A percentile compares a stretch with the other conserved stretches of the same genome.
phyloP scores from a whole-genome alignment of 2,797 vertebrate species.

The Euthynnus affinis region DNA sequence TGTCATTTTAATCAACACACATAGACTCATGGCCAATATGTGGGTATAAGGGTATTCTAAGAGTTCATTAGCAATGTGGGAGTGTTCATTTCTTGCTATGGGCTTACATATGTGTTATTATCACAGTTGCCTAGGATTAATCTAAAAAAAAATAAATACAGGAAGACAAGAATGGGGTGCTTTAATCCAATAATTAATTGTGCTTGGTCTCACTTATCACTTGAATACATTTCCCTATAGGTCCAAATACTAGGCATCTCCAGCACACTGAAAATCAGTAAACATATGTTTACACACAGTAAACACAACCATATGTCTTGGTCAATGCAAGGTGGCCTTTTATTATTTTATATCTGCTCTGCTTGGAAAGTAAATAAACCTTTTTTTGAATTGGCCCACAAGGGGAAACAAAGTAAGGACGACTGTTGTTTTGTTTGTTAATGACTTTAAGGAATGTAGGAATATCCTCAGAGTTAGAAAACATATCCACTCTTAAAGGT shows the following conservation, averaged over 20 bases:
- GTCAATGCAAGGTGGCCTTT: constrained; percentile 54
- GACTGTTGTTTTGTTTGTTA: constrained; percentile 67
- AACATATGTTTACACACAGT: constrained; percentile 61
- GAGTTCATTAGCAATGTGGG: constrained; percentile 39
- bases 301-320: constrained; percentile 45
- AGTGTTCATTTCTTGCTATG: constrained; percentile 38
- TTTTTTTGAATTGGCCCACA: constrained; percentile 43
- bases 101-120: constrained; percentile 56
- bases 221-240: constrained; percentile 52
- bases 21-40: no score
- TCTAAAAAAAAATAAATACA: constrained; percentile 73
- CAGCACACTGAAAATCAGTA: constrained; percentile 21
- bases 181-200: constrained; percentile 71
- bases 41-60: not conserved
- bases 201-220: constrained; percentile 31
- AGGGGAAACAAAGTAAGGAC: constrained; percentile 42
- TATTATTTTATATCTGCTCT: constrained; percentile 55
- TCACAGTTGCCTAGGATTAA: constrained; percentile 72
- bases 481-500: constrained; percentile 58
- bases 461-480: constrained; percentile 64
- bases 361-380: constrained; percentile 49
- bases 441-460: constrained; percentile 57
- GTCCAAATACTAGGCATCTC: constrained; percentile 36
- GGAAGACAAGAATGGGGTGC: constrained; percentile 41
- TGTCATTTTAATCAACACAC: not conserved